A percentile compares a stretch with the other conserved stretches of the same genome.
Evolutionary conservation across 2,113 vertebrate species (phyloP).

Genomic region (Eubucco bourcierii): DNA sequence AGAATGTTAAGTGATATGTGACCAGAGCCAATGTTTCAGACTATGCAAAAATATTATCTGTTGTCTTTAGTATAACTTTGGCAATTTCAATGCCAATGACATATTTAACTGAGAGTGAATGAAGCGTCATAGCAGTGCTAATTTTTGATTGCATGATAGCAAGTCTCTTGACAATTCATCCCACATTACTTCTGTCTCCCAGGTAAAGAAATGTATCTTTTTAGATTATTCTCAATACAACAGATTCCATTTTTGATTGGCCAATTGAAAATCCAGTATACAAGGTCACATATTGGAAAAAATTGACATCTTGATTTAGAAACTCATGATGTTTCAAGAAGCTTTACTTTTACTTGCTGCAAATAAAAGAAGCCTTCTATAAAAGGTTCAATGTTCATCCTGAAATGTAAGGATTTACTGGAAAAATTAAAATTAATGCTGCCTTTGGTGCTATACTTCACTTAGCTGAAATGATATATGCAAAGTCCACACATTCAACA

Average conservation of each 20-base stretch:
- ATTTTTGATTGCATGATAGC: not conserved
- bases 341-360: not conserved
- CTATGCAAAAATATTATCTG: not conserved
- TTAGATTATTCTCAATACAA: not conserved
- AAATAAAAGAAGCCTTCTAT: not conserved
- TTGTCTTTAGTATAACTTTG: not conserved
- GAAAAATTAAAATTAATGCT: not conserved
- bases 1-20: not conserved
- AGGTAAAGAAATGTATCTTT: not conserved
- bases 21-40: not conserved
- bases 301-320: not conserved
- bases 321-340: not conserved
- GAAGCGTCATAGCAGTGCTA: not conserved
- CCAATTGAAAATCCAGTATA: not conserved
- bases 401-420: not conserved
- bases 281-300: not conserved
- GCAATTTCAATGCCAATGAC: not conserved
- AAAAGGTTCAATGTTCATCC: not conserved
- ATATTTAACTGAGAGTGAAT: not conserved
- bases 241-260: not conserved
- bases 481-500: not conserved
- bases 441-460: not conserved
- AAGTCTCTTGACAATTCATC: not conserved
- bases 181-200: not conserved
- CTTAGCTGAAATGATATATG: not conserved